phyloP scores from a whole-genome alignment of 2,113 vertebrate genomes.

The Proteles cristata region DNA sequence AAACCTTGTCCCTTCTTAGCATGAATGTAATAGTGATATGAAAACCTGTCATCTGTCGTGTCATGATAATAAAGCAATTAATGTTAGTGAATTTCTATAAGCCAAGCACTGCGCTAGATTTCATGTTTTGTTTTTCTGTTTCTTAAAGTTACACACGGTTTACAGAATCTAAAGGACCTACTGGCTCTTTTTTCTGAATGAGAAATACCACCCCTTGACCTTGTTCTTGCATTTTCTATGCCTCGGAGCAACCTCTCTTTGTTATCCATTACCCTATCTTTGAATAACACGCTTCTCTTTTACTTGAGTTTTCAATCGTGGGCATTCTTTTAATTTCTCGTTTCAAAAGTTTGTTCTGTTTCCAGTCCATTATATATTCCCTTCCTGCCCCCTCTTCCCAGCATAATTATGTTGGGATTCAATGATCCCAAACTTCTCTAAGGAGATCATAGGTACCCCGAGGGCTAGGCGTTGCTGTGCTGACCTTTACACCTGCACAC shows the following conservation, averaged over 20 bases:
- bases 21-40: constrained; percentile 60
- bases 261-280: background rate
- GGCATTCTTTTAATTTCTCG: background rate
- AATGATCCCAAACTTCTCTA: background rate
- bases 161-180: background rate
- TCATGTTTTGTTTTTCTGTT: background rate
- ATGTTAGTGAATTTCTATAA: constrained; percentile 41
- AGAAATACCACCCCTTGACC: background rate
- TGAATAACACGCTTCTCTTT: background rate
- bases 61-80: constrained; percentile 65
- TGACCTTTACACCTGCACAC: background rate
- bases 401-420: background rate
- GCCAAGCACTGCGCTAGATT: background rate
- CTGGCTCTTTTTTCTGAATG: background rate
- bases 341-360: background rate
- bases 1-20: constrained; percentile 59
- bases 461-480: background rate
- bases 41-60: constrained; percentile 56
- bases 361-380: background rate
- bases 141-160: background rate
- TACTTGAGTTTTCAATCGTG: background rate
- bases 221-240: background rate
- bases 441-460: background rate
- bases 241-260: background rate
- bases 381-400: background rate